phyloP scores from a whole-genome alignment of 2,797 vertebrate genomes.

The Enteromius paludinosus region DNA sequence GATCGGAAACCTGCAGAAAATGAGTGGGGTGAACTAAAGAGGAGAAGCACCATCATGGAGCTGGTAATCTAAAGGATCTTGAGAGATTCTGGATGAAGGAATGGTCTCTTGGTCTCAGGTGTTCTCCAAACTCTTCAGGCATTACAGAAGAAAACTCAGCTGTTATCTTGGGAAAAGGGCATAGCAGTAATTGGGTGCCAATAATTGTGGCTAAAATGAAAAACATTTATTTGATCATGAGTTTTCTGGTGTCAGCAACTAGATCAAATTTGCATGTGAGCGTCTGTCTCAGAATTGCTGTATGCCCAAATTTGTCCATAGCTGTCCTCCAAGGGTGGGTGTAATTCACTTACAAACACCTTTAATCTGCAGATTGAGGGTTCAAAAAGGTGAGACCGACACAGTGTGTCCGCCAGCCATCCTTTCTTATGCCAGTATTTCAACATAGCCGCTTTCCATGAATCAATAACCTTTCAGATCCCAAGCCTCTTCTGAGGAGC shows the following conservation, averaged over 20 bases:
- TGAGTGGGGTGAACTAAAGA: no score
- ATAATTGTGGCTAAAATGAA: no score
- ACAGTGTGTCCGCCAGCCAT: slow-evolving; percentile 47
- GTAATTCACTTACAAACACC: slow-evolving; percentile 39
- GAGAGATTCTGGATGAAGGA: no score
- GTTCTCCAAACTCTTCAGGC: no score
- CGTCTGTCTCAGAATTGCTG: slow-evolving; percentile 28
- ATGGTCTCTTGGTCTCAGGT: no score
- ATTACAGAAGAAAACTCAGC: no score
- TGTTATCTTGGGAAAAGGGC: no score
- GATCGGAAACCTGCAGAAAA: no score
- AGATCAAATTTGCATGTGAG: slow-evolving; percentile 15
- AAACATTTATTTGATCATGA: no score
- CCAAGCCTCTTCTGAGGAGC: slow-evolving; percentile 68
- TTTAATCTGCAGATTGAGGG: slow-evolving; percentile 53
- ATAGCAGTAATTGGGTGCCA: no score
- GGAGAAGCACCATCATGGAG: no score
- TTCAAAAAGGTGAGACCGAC: slow-evolving; percentile 40
- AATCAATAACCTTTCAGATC: slow-evolving; percentile 70
- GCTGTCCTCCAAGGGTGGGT: slow-evolving; percentile 12
- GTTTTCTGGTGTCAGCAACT: slow-evolving; percentile 10
- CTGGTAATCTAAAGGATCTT: no score
- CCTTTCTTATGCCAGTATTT: slow-evolving; percentile 55
- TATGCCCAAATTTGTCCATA: slow-evolving; percentile 20
- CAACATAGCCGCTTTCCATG: slow-evolving; percentile 48